phyloP scores from a whole-genome alignment of 2,113 vertebrate species.

The Desmodus rotundus region DNA sequence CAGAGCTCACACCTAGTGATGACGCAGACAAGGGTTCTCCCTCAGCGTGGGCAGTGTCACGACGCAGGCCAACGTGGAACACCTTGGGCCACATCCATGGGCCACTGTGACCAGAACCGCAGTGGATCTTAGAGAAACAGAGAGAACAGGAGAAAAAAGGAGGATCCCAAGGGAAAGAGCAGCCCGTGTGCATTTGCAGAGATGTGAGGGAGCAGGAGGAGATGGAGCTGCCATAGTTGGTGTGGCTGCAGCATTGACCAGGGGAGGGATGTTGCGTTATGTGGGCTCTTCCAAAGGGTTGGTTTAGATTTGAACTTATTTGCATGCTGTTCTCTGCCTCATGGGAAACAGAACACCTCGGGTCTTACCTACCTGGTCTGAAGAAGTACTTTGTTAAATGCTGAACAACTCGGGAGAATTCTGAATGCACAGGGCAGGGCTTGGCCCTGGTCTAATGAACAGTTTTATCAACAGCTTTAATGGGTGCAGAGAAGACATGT shows the following conservation, averaged over 20 bases:
- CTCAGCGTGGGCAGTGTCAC: fast-evolving
- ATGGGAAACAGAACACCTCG: not conserved
- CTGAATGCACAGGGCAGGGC: not conserved
- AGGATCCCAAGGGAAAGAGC: not conserved
- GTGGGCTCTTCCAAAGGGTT: not conserved
- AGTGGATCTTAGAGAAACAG: not conserved
- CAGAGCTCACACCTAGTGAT: not conserved
- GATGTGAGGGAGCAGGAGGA: not conserved
- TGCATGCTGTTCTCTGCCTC: not conserved
- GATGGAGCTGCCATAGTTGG: not conserved
- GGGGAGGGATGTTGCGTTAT: no score
- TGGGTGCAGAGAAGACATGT: conserved; percentile 5
- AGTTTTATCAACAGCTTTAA: conserved; percentile 50
- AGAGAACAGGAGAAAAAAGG: not conserved
- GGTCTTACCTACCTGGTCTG: not conserved
- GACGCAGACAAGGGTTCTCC: not conserved
- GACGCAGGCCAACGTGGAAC: not conserved
- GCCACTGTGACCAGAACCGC: not conserved
- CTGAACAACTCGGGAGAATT: not conserved
- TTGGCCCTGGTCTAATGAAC: conserved; percentile 2
- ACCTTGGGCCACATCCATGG: no score
- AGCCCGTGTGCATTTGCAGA: not conserved
- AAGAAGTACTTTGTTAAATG: conserved; percentile 13
- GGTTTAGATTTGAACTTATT: not conserved
- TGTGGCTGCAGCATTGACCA: fast-evolving